These are phyloP conservation scores for Psittacula echo DNA, from an alignment of 2,797 vertebrate genomes.

Conservation along the genomic window DNA sequence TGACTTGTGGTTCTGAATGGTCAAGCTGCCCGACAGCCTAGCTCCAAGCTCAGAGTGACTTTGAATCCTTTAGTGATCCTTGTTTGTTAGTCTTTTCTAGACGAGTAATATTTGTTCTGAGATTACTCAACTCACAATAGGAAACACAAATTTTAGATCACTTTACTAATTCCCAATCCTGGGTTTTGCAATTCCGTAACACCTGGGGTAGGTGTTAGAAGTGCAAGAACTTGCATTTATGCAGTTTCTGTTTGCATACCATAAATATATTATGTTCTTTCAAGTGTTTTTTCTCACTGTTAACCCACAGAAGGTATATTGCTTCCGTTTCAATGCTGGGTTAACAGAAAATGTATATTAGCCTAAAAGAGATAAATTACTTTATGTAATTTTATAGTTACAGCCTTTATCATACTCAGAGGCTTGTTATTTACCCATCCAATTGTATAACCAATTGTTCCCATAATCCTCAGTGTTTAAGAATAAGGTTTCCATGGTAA, in stretches of 20 bases:
- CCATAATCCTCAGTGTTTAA: slow-evolving; percentile 55
- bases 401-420: slow-evolving; percentile 32
- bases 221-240: not conserved
- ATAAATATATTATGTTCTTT: slow-evolving; percentile 13
- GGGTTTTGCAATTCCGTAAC: not conserved
- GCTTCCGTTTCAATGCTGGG: slow-evolving; percentile 18
- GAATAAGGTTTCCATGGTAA: slow-evolving; percentile 85
- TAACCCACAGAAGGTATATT: slow-evolving; percentile 20
- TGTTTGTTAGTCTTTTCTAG: not conserved
- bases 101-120: not conserved
- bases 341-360: slow-evolving; percentile 47
- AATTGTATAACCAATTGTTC: slow-evolving; percentile 69
- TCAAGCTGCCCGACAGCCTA: not conserved
- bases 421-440: slow-evolving; percentile 66
- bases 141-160: not conserved
- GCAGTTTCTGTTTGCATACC: not conserved
- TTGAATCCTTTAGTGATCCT: not conserved
- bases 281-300: not conserved
- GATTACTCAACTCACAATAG: not conserved
- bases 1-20: not conserved
- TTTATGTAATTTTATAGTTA: slow-evolving; percentile 44
- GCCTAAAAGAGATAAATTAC: slow-evolving; percentile 37
- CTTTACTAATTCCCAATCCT: not conserved
- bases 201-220: not conserved
- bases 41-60: not conserved